A percentile compares a stretch with the other conserved stretches of the same genome.
Conservation (phyloP, 2,113 vertebrate species). For the Solenodon paradoxus region DNA sequence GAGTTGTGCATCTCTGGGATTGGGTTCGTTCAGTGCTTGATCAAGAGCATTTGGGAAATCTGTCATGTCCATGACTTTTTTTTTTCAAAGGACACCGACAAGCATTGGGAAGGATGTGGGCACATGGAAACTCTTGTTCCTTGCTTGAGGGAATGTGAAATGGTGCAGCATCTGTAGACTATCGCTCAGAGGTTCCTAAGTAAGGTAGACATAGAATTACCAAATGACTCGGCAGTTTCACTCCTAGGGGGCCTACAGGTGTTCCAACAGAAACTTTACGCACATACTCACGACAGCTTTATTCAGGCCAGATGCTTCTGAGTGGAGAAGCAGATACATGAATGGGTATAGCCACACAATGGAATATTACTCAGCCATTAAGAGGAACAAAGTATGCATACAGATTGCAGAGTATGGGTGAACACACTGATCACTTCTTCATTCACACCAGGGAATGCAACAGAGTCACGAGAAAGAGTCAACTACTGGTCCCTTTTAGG, state of each 20-base stretch:
- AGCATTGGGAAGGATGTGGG: background rate
- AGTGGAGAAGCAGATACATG: too few species aligned
- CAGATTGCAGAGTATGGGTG: too few species aligned
- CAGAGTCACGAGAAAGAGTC: too few species aligned
- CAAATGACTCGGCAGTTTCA: background rate
- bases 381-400: too few species aligned
- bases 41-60: background rate
- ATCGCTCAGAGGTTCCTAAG: background rate
- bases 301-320: background rate
- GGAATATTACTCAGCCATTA: background rate
- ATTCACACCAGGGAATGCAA: too few species aligned
- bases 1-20: background rate
- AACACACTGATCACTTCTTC: too few species aligned
- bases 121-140: fast-evolving
- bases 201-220: background rate
- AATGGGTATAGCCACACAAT: fast-evolving
- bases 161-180: fast-evolving
- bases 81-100: background rate
- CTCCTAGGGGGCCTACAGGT: too few species aligned
- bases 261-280: background rate
- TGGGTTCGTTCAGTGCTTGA: background rate
- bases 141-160: background rate
- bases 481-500: too few species aligned
- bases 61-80: background rate
- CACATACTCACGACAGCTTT: background rate